phyloP scores from a whole-genome alignment of 2,888 invertebrate genomes.

The Punctoribates punctum region DNA sequence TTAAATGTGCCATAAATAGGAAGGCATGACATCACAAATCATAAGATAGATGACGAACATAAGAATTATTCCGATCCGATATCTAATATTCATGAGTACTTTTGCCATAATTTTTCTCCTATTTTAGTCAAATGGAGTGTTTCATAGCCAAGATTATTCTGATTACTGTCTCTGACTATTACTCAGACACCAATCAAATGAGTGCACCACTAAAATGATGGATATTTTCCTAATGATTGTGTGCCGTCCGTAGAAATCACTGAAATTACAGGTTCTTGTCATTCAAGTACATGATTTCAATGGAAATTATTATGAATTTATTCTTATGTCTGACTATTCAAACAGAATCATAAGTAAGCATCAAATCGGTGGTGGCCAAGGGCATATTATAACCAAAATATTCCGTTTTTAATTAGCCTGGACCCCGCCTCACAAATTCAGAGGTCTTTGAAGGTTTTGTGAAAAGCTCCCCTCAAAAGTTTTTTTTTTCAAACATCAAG shows the following conservation, averaged over 20 bases:
- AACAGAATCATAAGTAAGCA: no score
- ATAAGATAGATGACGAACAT: neutral
- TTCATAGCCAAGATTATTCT: neutral
- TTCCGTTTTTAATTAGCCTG: no score
- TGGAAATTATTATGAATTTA: neutral
- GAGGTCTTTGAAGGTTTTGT: no score
- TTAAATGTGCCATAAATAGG: neutral
- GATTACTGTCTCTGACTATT: neutral
- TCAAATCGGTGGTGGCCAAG: no score
- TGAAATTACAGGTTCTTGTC: no score
- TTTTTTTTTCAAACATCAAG: no score
- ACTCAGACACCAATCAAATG: neutral
- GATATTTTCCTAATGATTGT: neutral
- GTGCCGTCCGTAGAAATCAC: neutral
- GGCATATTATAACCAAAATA: no score
- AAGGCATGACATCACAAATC: neutral
- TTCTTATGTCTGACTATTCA: neutral
- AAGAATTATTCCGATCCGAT: neutral
- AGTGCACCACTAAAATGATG: neutral
- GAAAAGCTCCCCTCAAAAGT: no score
- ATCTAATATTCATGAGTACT: constrained; percentile 10
- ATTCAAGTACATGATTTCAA: no score
- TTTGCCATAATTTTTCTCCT: neutral
- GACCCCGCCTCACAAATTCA: no score
- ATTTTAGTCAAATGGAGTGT: neutral